Evolutionary conservation across 2,888 invertebrate genomes (phyloP), one percentile per base, ranked within the genome.

Genomic region (Polia nebulosa): DNA sequence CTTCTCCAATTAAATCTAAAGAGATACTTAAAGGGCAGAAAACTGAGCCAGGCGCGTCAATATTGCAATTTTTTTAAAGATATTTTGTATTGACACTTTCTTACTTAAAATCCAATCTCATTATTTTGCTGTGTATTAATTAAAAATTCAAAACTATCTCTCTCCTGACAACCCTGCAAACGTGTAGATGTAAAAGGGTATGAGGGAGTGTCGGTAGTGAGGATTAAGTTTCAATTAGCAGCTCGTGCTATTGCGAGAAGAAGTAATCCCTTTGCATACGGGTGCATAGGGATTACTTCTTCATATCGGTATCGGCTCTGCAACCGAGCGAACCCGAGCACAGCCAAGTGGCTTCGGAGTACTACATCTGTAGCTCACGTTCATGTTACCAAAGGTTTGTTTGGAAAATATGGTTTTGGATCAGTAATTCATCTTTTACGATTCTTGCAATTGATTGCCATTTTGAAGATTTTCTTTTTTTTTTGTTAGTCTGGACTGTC

Each of bases 171-270:
- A 29, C 78, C 76, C 78, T 77, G 13, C 15, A 11, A 32, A 32
- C 44, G 36, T 44, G 55, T 59, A 55, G 58, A 59, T 41, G n/a
- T 76, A 52, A 65, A 44, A 57, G 27, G 52, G 64, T 17, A 36
- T 5, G 11, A 39, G 49, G 58, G 49, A 41, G 72, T 60, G 47
- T 44, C 47, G 53, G 57, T 66, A 49, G 65, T 49, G 45, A 47
- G 82, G 79, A 84, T 85, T 81, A 76, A 60, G 70, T 83, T 85
- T 81, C 81, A 81, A 83, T 85, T 85, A 85, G 57, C 66, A 60
- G 29, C 25, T 65, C 57, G 36, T 49, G 32, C 45, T 41, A 25
- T 44, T 39, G 49, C 15, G 32, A 45, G 32, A n/a, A 39, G 61
- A 59, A 25, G 39, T 52, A 58, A 47, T 64, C 58, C 49, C 34